A percentile compares a stretch with the other conserved stretches of the same genome.
Evolutionary conservation across 2,888 invertebrate genomes (phyloP).

Genomic region (Melolontha melolontha): DNA sequence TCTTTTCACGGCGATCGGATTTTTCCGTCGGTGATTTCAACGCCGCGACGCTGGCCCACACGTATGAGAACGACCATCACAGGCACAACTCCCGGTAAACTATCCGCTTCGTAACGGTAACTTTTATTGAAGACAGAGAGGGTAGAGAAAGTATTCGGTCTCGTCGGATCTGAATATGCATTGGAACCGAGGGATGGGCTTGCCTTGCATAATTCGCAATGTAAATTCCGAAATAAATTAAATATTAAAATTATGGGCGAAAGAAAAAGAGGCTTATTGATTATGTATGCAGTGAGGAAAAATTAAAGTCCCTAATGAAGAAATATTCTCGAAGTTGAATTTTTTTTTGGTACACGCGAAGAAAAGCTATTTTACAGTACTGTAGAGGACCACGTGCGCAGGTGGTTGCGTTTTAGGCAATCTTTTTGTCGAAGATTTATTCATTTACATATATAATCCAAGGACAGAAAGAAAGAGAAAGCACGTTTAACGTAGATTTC

Average conservation of each 20-base stretch:
- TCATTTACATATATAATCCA: constrained; percentile 62
- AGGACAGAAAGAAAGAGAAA: too few relatives aligned
- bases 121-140: constrained; percentile 47
- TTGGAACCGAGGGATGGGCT: constrained; percentile 57
- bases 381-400: constrained; percentile 46
- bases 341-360: constrained; percentile 59
- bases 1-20: constrained; percentile 1
- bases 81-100: constrained; percentile 26
- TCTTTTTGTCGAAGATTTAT: constrained; percentile 51
- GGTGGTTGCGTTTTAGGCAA: constrained; percentile 49
- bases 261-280: constrained; percentile 64
- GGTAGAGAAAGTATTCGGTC: constrained; percentile 28
- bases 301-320: constrained; percentile 67
- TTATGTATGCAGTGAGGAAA: constrained; percentile 68
- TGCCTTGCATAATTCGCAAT: constrained; percentile 65
- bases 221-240: constrained; percentile 68
- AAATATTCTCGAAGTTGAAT: constrained; percentile 59
- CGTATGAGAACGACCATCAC: constrained; percentile 12
- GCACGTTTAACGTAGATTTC: too few relatives aligned
- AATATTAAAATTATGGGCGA: constrained; percentile 67
- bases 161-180: constrained; percentile 60
- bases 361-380: constrained; percentile 52
- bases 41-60: constrained; percentile 42
- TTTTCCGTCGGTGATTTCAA: constrained; percentile 53
- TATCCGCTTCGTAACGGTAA: constrained; percentile 32